Evolutionary conservation across 2,113 vertebrate species (phyloP).

Genomic region (Calidris pygmaea): DNA sequence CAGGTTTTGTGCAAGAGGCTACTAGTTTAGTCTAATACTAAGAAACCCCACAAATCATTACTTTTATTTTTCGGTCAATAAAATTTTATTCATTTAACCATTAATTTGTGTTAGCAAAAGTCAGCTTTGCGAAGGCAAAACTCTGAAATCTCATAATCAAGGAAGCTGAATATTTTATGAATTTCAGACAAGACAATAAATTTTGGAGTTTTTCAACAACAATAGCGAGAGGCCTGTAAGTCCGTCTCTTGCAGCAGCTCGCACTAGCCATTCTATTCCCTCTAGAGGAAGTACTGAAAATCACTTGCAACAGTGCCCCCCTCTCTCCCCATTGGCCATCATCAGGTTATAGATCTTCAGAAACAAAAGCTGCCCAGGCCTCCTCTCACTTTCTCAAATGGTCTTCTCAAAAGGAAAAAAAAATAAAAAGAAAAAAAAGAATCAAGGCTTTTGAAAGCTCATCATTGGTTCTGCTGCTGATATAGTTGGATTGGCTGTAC

Average conservation of each 20-base stretch:
- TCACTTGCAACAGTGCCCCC: not conserved
- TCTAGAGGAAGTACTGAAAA: constrained; percentile 33
- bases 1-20: not conserved
- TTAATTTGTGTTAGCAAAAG: not conserved
- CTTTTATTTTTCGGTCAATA: not conserved
- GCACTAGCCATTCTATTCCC: not conserved
- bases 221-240: not conserved
- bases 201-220: constrained; percentile 35
- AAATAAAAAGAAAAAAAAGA: not conserved
- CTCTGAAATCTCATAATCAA: not conserved
- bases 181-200: constrained; percentile 22
- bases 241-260: not conserved
- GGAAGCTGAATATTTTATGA: not conserved
- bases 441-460: not conserved
- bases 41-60: not conserved
- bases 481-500: not conserved
- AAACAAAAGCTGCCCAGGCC: constrained; percentile 28
- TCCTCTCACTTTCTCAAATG: not conserved
- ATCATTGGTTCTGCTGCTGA: not conserved
- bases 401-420: not conserved
- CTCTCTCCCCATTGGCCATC: not conserved
- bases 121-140: not conserved
- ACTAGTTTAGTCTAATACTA: not conserved
- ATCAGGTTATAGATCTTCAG: constrained; percentile 39
- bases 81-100: not conserved